These are phyloP conservation scores for Leptinotarsa lineolata DNA, from an alignment of 1,140 invertebrate species.

Conservation along the genomic window DNA sequence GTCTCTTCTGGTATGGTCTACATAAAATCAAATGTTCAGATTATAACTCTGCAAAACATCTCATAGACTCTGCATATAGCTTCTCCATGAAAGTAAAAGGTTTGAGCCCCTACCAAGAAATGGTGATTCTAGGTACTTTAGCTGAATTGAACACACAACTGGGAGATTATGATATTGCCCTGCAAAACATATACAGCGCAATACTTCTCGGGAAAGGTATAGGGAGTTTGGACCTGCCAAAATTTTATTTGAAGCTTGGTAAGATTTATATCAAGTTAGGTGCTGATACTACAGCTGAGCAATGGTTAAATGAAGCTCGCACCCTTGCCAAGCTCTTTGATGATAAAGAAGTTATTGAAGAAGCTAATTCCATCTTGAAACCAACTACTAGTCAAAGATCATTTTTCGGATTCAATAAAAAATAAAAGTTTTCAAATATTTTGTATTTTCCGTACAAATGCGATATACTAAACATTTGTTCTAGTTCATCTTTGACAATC, in stretches of 20 bases:
- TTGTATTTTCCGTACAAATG: too few relatives aligned
- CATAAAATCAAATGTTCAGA: constrained; percentile 49
- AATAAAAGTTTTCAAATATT: too few relatives aligned
- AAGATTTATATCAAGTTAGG: constrained; percentile 50
- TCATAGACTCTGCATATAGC: constrained; percentile 49
- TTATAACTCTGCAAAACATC: constrained; percentile 45
- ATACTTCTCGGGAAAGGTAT: constrained; percentile 51
- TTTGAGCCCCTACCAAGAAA: constrained; percentile 51
- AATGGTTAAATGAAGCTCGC: constrained; percentile 44
- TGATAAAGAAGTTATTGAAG: constrained; percentile 39
- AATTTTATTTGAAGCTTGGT: constrained; percentile 51
- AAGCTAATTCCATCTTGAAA: constrained; percentile 38
- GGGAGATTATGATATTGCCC: constrained; percentile 47
- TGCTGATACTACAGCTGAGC: constrained; percentile 41
- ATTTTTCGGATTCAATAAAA: too few relatives aligned
- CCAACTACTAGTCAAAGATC: not conserved
- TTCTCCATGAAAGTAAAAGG: constrained; percentile 52
- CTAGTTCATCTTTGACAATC: too few relatives aligned
- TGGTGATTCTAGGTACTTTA: constrained; percentile 52
- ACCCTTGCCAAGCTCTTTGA: constrained; percentile 49
- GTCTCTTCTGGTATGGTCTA: constrained; percentile 53
- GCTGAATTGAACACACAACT: constrained; percentile 51
- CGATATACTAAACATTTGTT: too few relatives aligned
- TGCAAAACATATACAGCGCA: constrained; percentile 50
- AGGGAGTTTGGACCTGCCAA: constrained; percentile 51